phyloP scores from a whole-genome alignment of 2,113 vertebrate species.

The Arvicanthis niloticus region DNA sequence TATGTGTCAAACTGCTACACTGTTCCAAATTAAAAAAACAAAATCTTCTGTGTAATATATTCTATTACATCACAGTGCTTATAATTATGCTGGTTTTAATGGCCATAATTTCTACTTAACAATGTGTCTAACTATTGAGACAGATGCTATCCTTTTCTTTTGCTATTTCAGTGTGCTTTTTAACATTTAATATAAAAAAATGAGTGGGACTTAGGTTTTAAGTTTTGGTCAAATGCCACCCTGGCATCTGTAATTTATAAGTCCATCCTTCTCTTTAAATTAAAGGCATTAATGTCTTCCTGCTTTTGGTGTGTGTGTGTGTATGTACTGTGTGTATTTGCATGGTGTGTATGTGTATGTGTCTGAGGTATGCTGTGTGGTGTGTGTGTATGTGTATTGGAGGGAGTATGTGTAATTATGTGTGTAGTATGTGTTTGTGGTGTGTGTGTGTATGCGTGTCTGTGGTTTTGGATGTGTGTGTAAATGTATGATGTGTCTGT shows the following conservation, averaged over 20 bases:
- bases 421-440: background rate
- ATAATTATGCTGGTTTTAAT: constrained; percentile 20
- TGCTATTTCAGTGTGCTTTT: background rate
- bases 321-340: background rate
- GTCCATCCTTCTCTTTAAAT: background rate
- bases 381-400: background rate
- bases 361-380: background rate
- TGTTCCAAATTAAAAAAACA: background rate
- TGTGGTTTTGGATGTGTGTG: background rate
- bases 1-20: constrained; percentile 5
- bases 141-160: background rate
- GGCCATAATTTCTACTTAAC: constrained; percentile 11
- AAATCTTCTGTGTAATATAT: background rate
- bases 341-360: background rate
- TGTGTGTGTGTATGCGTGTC: background rate
- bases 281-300: background rate
- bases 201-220: background rate
- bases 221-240: constrained; percentile 3
- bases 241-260: background rate
- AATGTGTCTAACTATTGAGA: background rate
- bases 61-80: background rate
- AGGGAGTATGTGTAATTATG: no score
- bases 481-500: background rate
- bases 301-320: background rate
- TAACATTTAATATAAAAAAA: constrained; percentile 30